Evolutionary conservation across 2,888 invertebrate species (phyloP), one percentile per base, ranked within the genome.

Genomic region (Glaucopsyche alexis): DNA sequence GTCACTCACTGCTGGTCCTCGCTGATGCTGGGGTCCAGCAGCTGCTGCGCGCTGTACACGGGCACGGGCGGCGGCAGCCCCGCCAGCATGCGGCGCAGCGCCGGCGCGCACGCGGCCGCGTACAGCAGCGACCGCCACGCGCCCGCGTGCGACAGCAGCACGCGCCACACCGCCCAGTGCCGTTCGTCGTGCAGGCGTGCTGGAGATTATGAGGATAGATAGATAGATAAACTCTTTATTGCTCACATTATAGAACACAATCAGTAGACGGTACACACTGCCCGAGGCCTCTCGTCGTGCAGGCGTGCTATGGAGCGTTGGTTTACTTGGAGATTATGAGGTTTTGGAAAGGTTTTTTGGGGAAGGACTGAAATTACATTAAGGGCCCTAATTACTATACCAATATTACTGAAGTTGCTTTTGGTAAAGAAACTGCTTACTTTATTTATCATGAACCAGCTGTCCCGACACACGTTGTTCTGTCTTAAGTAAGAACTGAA

Each of bases 151-250:
- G 94, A 93, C 1, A 97, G 93, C 0, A 97, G 97, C 0, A 96
- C 96, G 0, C 95, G 94, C 98, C 98, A 98, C 0, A 97, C 97
- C 0, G 96, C 96, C 90, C 96, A 97, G 81, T 97, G 96, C 7
- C 93, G 92, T 84, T 96, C 96, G 50, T 95, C 94, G 60, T 83
- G 83, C 0, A 91, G 84, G 0, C 87, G 88, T 0, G 86, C 91
- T 90, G 80, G 5, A 67, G 70, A 40, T 5, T 49, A 55, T 14
- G 45, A n/a, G 9, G 9, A 66, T 55, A 42, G n/a, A 6, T n/a
- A n/a, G n/a, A n/a, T n/a, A n/a, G n/a, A n/a, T n/a, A n/a, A n/a
- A n/a, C n/a, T n/a, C n/a, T n/a, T n/a, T n/a, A n/a, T n/a, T n/a
- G n/a, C n/a, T n/a, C n/a, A n/a, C n/a, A n/a, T n/a, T n/a, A n/a